These are phyloP conservation scores for Acanthosoma haemorrhoidale DNA, from an alignment of 2,888 invertebrate species.

Conservation along the genomic window DNA sequence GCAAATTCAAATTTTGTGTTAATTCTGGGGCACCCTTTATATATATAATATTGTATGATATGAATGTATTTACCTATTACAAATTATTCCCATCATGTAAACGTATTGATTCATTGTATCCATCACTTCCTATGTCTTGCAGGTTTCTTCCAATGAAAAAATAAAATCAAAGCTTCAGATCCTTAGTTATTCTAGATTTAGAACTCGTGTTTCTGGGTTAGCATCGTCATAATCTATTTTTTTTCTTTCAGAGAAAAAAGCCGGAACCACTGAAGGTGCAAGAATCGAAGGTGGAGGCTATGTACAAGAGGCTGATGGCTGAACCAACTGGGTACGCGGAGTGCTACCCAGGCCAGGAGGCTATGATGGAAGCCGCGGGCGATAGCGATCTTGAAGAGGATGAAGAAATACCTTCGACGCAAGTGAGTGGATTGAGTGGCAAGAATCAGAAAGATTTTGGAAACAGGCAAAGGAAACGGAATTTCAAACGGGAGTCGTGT, in stretches of 20 bases:
- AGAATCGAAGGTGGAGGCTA: not conserved
- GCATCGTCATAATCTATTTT: no score
- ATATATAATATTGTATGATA: no score
- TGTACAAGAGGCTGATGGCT: not conserved
- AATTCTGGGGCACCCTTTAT: no score
- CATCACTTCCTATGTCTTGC: no score
- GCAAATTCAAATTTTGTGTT: no score
- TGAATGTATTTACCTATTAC: no score
- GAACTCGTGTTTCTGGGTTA: no score
- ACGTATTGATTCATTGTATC: no score
- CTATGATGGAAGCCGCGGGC: not conserved
- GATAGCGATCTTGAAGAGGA: not conserved
- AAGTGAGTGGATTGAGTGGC: not conserved
- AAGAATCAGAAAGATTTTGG: not conserved
- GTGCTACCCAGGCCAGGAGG: constrained; percentile 1
- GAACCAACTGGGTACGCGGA: constrained; percentile 11
- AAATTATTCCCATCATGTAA: no score
- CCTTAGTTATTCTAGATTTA: no score
- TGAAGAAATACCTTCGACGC: not conserved
- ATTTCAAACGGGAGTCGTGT: not conserved
- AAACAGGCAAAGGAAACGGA: not conserved
- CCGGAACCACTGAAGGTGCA: not conserved
- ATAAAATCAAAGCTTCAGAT: no score
- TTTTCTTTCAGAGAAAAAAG: not conserved
- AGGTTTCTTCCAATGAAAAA: no score